Evolutionary conservation across 2,888 invertebrate species (phyloP), one percentile per base, ranked within the genome.

Genomic region (Lasioglossum villosulum): DNA sequence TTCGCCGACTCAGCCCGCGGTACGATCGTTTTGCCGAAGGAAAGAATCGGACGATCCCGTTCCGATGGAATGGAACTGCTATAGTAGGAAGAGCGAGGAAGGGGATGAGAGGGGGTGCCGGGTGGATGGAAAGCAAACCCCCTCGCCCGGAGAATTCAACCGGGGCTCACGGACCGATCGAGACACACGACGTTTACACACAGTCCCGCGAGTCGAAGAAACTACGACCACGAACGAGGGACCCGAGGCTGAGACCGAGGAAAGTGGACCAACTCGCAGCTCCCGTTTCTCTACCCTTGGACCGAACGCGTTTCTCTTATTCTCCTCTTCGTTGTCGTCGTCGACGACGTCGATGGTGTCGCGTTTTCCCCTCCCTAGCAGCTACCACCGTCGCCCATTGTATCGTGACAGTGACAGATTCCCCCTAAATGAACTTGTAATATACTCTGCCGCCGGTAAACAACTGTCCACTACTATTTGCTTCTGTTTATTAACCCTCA

Each of bases 1-100:
- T 93, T 92, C 88, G 91, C 92, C 85, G 91, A 92, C 89, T 93
- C 93, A 93, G 93, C 90, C 87, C 78, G 90, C 84, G 81, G 80
- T 84, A 59, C 83, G 88, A 88, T 87, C 88, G 87, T 90, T 90
- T 90, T 78, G 85, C 87, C 88, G 75, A 79, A 73, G 85, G 86
- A 89, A 86, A 87, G 86, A 90, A 89, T 90, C 87, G 87, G 79
- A 82, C 68, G 84, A 77, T 88, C 45, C 52, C 78, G 84, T 74
- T 88, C 72, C 59, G 12, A 12, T 56, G 74, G 85, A 71, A 78
- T 79, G 16, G 72, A 75, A 80, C 63, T 66, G 34, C 63, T 4
- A 45, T 23, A 34, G 27, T 72, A 45, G 45, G 45, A 16, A 45
- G 4, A 45, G 45, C 66, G 34, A 19, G 73, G n/a, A 34, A n/a